Conservation (phyloP, 1,140 invertebrate species). For the Ips typographus region DNA sequence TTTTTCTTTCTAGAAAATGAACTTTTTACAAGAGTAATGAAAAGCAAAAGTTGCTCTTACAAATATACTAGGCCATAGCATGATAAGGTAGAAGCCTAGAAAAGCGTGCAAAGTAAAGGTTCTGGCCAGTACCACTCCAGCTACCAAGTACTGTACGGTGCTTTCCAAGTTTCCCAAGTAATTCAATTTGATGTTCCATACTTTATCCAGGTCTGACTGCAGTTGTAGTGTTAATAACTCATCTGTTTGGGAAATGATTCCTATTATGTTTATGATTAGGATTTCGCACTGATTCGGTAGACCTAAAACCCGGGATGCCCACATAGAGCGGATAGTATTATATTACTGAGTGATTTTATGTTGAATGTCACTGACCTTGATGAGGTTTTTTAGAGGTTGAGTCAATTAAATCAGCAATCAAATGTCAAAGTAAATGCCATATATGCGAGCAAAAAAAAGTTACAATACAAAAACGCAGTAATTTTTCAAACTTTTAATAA, state of each 20-base stretch:
- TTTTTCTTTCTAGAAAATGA: slow-evolving; percentile 20
- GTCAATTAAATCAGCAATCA: too few relatives aligned
- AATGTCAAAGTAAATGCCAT: too few relatives aligned
- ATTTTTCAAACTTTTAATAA: too few relatives aligned
- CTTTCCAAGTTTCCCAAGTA: not conserved
- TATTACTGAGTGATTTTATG: too few relatives aligned
- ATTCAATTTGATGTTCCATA: not conserved
- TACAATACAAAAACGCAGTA: too few relatives aligned
- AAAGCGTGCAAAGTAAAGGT: slow-evolving; percentile 23
- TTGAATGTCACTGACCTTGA: too few relatives aligned
- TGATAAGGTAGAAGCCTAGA: slow-evolving; percentile 29
- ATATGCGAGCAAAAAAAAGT: too few relatives aligned
- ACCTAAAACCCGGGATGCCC: not conserved
- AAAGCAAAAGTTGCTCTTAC: slow-evolving; percentile 9
- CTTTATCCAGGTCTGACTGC: not conserved
- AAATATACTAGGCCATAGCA: slow-evolving; percentile 37
- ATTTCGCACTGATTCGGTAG: not conserved
- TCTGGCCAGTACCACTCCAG: slow-evolving; percentile 17
- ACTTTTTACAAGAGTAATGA: slow-evolving; percentile 11
- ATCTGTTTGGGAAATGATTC: not conserved
- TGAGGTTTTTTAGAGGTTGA: too few relatives aligned
- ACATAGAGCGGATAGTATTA: too few relatives aligned
- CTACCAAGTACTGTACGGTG: slow-evolving; percentile 27
- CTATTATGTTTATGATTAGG: not conserved
- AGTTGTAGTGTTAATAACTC: not conserved